phyloP scores from a whole-genome alignment of 2,888 invertebrate species.

The Drosophila lacicola region DNA sequence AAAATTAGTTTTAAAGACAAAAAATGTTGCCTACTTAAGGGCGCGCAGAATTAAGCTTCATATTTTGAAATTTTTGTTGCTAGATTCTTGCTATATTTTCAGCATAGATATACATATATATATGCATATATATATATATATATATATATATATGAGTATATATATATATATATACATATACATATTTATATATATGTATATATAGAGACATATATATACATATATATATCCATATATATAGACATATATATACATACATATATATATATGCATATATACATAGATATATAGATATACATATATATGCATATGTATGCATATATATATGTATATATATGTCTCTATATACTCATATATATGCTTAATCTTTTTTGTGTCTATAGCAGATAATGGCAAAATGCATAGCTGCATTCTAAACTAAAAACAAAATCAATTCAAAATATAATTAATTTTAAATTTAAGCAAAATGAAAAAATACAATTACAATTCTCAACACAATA shows the following conservation, averaged over 20 bases:
- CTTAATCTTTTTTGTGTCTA: constrained; percentile 7
- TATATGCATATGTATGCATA: background rate
- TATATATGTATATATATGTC: no score
- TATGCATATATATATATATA: background rate
- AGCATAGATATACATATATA: constrained; percentile 9
- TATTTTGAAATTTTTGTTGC: constrained; percentile 21
- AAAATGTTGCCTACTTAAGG: constrained; percentile 18
- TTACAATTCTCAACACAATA: constrained; percentile 29
- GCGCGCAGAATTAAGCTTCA: constrained; percentile 2
- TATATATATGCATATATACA: background rate
- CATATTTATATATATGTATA: no score
- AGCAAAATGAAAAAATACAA: constrained; percentile 29
- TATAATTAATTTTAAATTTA: constrained; percentile 37
- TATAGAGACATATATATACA: background rate
- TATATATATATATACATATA: background rate
- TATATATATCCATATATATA: background rate
- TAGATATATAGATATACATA: background rate
- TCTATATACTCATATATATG: background rate
- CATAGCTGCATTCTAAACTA: constrained; percentile 19
- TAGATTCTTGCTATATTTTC: constrained; percentile 12
- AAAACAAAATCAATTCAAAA: constrained; percentile 24
- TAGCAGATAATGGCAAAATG: constrained; percentile 31
- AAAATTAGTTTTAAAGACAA: constrained; percentile 6
- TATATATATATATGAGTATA: background rate
- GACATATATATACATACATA: constrained; percentile 2